Base-by-base conservation (phyloP, 1,140 invertebrate genomes). In the Drosophila sproati region DNA sequence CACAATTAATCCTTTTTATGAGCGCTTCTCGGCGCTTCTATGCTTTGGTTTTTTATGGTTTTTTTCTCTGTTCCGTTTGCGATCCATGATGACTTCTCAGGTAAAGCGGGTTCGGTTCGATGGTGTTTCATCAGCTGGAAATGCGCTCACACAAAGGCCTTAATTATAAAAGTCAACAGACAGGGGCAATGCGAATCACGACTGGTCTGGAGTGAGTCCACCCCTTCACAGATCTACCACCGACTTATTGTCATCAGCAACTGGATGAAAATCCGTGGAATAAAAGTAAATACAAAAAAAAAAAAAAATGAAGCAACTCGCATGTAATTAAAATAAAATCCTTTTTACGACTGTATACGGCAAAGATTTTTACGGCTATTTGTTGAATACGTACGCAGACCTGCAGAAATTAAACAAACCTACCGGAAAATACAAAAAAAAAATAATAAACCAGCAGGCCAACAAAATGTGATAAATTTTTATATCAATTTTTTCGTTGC, bases 151-250 rank as follows among this genome's bases (percentile, higher is more conserved):
- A 88, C 83, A 88, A 88, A 88, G 72, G 80, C 77, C 83, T 88
- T 88, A 88, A 88, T 88, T 88, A 88, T 89, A 88, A 88, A 89
- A 87, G 83, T 87, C 83, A 87, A 87, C 83, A 88, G 45, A 69
- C 51, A 61, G 67, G 29, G n/a, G 31, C 10, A 10, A 10, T 10
- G 59, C 5, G 3, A 8, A 28, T 28, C 4, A 2, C 5, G n/a
- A 4, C 34, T 12, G 45, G 12, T 12, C 7, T 1, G n/a, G 1
- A n/a, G 31, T 34, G 29, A n/a, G 35, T 20, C 20, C 20, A 20
- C 20, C 20, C 20, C 20, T 41, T 7, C 48, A 52, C 32, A 51
- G 60, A 29, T 62, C 59, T 69, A 54, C 59, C 73, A 48, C 60
- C 72, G 78, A 61, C 75, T 77, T 76, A 77, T 56, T 60, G 66